phyloP scores from a whole-genome alignment of 2,113 vertebrate genomes.

The Carassius auratus region DNA sequence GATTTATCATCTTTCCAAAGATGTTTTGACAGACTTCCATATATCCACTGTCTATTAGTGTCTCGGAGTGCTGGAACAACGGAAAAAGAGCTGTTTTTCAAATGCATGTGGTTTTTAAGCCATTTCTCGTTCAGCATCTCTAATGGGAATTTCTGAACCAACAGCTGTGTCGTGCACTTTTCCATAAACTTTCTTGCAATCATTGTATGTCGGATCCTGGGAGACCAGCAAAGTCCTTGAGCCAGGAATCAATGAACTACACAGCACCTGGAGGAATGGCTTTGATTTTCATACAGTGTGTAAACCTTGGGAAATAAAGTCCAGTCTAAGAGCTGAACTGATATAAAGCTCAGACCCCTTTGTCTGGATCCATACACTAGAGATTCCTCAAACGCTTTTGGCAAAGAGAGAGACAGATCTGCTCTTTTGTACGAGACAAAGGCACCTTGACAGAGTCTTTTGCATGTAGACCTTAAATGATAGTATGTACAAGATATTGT shows the following conservation, averaged over 20 bases:
- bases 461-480: neutral
- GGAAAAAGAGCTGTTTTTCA: neutral
- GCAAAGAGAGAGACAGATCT: constrained; percentile 9
- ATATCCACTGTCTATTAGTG: constrained; percentile 19
- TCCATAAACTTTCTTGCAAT: neutral
- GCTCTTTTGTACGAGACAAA: neutral
- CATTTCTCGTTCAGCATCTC: neutral
- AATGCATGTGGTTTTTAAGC: neutral
- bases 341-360: constrained; percentile 23
- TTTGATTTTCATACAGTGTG: constrained; percentile 34
- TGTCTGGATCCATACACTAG: constrained; percentile 32
- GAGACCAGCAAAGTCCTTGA: constrained; percentile 10
- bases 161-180: constrained; percentile 1
- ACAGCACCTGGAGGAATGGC: constrained; percentile 18
- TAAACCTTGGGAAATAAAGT: constrained; percentile 38
- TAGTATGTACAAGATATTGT: neutral
- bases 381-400: constrained; percentile 16
- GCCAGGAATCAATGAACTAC: constrained; percentile 21
- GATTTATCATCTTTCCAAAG: constrained; percentile 1
- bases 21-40: constrained; percentile 7
- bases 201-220: neutral
- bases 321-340: neutral
- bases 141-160: constrained; percentile 8
- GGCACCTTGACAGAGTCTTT: constrained; percentile 3
- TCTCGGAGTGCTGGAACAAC: constrained; percentile 1